Evolutionary conservation across 2,888 invertebrate genomes (phyloP), one percentile per base, ranked within the genome.

Genomic region (Microdon myrmicae): DNA sequence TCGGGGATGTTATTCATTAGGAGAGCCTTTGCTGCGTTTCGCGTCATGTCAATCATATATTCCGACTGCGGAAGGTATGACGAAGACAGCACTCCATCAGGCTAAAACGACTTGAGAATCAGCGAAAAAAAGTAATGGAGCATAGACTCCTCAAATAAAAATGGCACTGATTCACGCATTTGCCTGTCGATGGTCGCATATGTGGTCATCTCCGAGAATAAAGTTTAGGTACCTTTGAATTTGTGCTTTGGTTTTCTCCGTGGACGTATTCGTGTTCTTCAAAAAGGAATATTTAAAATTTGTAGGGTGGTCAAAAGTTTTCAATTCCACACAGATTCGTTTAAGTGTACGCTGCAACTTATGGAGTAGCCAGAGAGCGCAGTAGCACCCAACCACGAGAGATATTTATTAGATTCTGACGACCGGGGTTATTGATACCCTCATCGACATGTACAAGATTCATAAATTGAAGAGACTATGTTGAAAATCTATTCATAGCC

Each of bases 161-260:
- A n/a, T n/a, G n/a, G n/a, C n/a, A n/a, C n/a, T n/a, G n/a, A n/a
- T n/a, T n/a, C n/a, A n/a, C n/a, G n/a, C n/a, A n/a, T n/a, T n/a
- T n/a, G n/a, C n/a, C n/a, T n/a, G n/a, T 81, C 95, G 94, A 75
- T 93, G 90, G 81, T 92, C 91, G 78, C 91, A 91, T 69, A 94
- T 81, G 70, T 88, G 84, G 67, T 94, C 94, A 74, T 94, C 93
- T 81, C 90, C 90, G 77, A 94, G 82, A 70, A 94, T 88, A 78
- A 89, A 90, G 82, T 90, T 88, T 74, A 94, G 83, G 82, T 92
- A 94, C 78, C 88, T 90, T 79, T 94, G 92, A 74, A 94, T 88
- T 76, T 90, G 88, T 67, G 82, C 82, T 79, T 90, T 92, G 2
- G 92, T 90, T 75, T 90, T 92, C 68, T 93, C 92, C 71, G 94